phyloP scores from a whole-genome alignment of 2,113 vertebrate genomes.

The Pelodiscus sinensis region DNA sequence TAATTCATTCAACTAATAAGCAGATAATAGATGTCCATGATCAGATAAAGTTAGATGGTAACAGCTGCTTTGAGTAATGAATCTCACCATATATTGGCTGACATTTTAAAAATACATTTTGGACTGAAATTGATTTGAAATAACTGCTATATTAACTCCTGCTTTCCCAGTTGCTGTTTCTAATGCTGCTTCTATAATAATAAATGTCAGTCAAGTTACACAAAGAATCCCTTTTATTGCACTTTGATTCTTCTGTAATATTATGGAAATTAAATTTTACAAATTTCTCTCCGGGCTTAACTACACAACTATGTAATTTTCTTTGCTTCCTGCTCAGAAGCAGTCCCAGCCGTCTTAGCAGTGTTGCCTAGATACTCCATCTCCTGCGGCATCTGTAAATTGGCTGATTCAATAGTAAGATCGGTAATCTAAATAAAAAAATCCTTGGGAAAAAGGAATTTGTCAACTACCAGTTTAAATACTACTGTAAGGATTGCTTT shows the following conservation, averaged over 20 bases:
- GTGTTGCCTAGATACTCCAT: slow-evolving; percentile 71
- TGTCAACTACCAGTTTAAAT: background rate
- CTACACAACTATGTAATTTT: slow-evolving; percentile 42
- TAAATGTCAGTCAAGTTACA: background rate
- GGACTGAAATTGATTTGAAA: background rate
- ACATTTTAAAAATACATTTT: background rate
- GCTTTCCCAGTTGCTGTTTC: background rate
- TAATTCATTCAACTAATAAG: background rate
- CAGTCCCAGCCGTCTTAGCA: slow-evolving; percentile 43
- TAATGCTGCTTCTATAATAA: background rate
- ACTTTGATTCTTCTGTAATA: slow-evolving; percentile 29
- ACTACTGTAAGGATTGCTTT: background rate
- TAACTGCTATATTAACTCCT: background rate
- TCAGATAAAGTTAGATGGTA: background rate
- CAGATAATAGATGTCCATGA: background rate
- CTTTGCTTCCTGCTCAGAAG: slow-evolving; percentile 41
- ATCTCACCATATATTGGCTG: background rate
- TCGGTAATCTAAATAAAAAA: slow-evolving; percentile 43
- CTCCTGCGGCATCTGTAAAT: slow-evolving; percentile 70
- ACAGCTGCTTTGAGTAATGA: background rate
- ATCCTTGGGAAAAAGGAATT: background rate
- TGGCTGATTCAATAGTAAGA: slow-evolving; percentile 58
- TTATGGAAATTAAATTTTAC: slow-evolving; percentile 31
- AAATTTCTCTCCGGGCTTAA: slow-evolving; percentile 24
- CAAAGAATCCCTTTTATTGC: background rate